Evolutionary conservation across 2,797 vertebrate genomes (phyloP).

Genomic region (Onychomys torridus): DNA sequence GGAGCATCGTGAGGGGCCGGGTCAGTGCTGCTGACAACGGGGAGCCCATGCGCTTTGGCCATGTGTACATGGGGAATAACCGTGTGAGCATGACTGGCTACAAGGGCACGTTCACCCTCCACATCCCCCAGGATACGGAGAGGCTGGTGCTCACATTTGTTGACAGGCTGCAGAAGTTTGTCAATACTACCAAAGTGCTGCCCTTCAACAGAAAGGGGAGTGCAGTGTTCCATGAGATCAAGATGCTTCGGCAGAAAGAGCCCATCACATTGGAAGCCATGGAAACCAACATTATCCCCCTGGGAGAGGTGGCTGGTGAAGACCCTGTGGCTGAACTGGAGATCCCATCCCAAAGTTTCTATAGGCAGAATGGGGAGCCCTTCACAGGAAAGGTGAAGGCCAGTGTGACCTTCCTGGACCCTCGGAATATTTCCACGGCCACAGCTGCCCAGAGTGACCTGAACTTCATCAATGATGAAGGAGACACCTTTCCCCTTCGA

Average conservation of each 20-base stretch:
- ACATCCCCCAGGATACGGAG: slow-evolving; percentile 93
- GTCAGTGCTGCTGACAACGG: slow-evolving; percentile 94
- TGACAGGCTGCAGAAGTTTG: slow-evolving; percentile 96
- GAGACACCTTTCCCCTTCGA: slow-evolving; percentile 94
- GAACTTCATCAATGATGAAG: slow-evolving; percentile 94
- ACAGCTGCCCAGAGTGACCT: slow-evolving; percentile 96
- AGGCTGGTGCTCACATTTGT: slow-evolving; percentile 97
- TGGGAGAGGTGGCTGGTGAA: slow-evolving; percentile 92
- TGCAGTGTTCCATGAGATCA: slow-evolving; percentile 96
- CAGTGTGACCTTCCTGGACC: slow-evolving; percentile 97
- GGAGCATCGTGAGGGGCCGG: slow-evolving; percentile 92
- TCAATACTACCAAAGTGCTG: slow-evolving; percentile 98
- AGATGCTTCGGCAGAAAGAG: slow-evolving; percentile 93
- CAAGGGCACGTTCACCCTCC: slow-evolving; percentile 97
- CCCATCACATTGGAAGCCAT: slow-evolving; percentile 92
- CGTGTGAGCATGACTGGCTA: slow-evolving; percentile 97
- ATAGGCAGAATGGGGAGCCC: slow-evolving; percentile 94
- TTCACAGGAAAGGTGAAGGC: slow-evolving; percentile 96
- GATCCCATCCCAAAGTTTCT: slow-evolving; percentile 95
- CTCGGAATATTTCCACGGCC: slow-evolving; percentile 94
- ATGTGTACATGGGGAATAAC: slow-evolving; percentile 94
- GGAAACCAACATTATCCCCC: slow-evolving; percentile 92
- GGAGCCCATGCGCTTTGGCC: slow-evolving; percentile 97
- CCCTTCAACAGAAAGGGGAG: slow-evolving; percentile 96
- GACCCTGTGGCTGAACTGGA: slow-evolving; percentile 95